phyloP scores from a whole-genome alignment of 2,888 invertebrate genomes.

The Acrobasis consociella region DNA sequence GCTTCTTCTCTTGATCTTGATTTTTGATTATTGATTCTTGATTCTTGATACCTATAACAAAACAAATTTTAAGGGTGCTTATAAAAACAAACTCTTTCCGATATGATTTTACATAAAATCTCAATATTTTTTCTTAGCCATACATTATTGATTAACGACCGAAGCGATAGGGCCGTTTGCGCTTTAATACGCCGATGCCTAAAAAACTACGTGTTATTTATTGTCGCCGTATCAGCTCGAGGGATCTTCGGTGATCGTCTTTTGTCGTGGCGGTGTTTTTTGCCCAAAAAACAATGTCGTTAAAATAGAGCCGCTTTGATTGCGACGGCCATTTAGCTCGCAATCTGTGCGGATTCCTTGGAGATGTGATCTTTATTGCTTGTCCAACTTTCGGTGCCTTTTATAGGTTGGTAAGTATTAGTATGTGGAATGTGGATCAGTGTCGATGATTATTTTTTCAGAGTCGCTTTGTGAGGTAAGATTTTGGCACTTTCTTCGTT shows the following conservation, averaged over 20 bases:
- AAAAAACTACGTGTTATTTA: constrained; percentile 76
- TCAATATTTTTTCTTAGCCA: constrained; percentile 22
- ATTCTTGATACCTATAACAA: too few species aligned
- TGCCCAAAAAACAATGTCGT: constrained; percentile 65
- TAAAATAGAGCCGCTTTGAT: constrained; percentile 56
- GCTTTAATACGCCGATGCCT: constrained; percentile 33
- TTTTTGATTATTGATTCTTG: too few species aligned
- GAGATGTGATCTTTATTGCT: constrained; percentile 72
- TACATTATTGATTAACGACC: constrained; percentile 30
- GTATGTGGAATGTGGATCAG: constrained; percentile 28
- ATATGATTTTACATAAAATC: constrained; percentile 3
- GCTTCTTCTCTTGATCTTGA: too few species aligned
- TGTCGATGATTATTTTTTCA: constrained; percentile 13
- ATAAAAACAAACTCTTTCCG: not conserved
- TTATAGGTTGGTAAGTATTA: constrained; percentile 38
- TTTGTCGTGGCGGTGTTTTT: constrained; percentile 73
- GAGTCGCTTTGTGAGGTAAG: not conserved
- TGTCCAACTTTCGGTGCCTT: constrained; percentile 47
- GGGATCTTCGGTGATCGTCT: constrained; percentile 62
- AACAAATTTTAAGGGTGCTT: too few species aligned
- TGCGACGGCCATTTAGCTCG: constrained; percentile 51
- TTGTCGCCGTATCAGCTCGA: constrained; percentile 63
- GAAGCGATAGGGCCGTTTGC: constrained; percentile 29
- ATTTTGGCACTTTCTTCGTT: not conserved
- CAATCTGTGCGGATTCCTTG: constrained; percentile 71